Base-by-base conservation (phyloP, 2,113 vertebrate species). In the Pangasianodon hypophthalmus region DNA sequence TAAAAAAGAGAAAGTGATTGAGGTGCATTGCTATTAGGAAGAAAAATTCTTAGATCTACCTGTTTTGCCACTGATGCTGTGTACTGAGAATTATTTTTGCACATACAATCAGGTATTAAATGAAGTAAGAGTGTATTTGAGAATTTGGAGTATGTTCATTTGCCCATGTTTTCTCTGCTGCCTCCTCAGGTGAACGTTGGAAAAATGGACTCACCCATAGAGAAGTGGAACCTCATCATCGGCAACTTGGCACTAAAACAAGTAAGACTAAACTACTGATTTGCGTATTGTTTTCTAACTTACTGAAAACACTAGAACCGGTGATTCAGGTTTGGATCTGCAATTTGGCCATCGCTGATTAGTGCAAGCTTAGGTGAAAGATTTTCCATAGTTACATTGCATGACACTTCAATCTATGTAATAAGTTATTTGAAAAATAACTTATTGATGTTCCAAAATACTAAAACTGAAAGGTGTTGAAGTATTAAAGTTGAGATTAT, bases 151-250 rank as follows among this genome's bases (percentile, higher is more conserved):
- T 73, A 73, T 21, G 7, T 3, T 37, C 41, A 44, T 32, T 13
- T 62, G 80, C 11, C 8, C 79, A 54, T 81, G 29, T 69, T 44
- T 54, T 73, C 13, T 46, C 50, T 79, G n/a, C n/a, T 80, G 6
- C 41, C 24, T 46, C 26, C 26, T 32, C 93, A 99, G 98, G 98
- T 99, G 90, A 99, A 99, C 89, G 94, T 99, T 92, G 98, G 98
- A 41, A 99, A 99, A 95, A 99, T 99, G 98, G 98, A 99, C 94
- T 99, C 98, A 44, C 98, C 98, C 60, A 99, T 99, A 92, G 98
- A 99, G 94, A 99, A 99, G 93, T 99, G 98, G 98, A 99, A 99
- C 91, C 95, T 99, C 18, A 99, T 99, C 91, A 98, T 99, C 90
- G 98, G 98, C 60, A 99, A 99, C 95, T 94, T 99, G 95, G 98